Conservation (phyloP, 2,113 vertebrate species). For the Mormyrus iriodes region DNA sequence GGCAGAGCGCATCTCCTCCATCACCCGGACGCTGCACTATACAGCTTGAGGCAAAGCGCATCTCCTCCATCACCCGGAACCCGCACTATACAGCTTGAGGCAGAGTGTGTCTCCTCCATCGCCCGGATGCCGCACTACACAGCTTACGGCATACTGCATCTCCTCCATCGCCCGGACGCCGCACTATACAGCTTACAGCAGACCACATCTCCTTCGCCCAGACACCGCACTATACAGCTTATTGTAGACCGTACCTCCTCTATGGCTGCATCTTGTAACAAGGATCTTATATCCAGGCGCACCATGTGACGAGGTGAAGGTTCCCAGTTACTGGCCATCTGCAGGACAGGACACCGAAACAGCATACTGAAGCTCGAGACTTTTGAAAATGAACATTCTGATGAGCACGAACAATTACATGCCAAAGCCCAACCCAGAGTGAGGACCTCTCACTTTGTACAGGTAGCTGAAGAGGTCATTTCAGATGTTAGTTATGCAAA, state of each 20-base stretch:
- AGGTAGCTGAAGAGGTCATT: neutral
- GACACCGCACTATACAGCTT: neutral
- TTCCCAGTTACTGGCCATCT: slow-evolving; percentile 95
- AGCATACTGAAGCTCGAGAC: too few relatives aligned
- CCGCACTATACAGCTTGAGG: too few relatives aligned
- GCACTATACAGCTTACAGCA: too few relatives aligned
- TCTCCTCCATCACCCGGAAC: too few relatives aligned
- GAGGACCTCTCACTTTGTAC: neutral
- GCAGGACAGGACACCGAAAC: slow-evolving; percentile 17
- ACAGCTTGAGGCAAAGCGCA: too few relatives aligned
- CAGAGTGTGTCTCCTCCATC: too few relatives aligned
- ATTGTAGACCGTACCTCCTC: slow-evolving; percentile 73
- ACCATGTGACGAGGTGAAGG: slow-evolving; percentile 92
- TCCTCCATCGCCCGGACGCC: too few relatives aligned
- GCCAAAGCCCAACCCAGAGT: neutral
- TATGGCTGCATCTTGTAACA: slow-evolving; percentile 96
- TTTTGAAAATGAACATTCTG: neutral
- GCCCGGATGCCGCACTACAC: too few relatives aligned
- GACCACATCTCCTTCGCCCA: too few relatives aligned
- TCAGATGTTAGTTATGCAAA: neutral
- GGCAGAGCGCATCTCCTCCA: too few relatives aligned
- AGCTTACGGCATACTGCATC: too few relatives aligned
- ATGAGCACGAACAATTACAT: neutral
- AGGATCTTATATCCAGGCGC: slow-evolving; percentile 86
- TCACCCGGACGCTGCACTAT: too few relatives aligned